These are phyloP conservation scores for Cossypha caffra DNA, from an alignment of 2,797 vertebrate genomes.

Conservation along the genomic window DNA sequence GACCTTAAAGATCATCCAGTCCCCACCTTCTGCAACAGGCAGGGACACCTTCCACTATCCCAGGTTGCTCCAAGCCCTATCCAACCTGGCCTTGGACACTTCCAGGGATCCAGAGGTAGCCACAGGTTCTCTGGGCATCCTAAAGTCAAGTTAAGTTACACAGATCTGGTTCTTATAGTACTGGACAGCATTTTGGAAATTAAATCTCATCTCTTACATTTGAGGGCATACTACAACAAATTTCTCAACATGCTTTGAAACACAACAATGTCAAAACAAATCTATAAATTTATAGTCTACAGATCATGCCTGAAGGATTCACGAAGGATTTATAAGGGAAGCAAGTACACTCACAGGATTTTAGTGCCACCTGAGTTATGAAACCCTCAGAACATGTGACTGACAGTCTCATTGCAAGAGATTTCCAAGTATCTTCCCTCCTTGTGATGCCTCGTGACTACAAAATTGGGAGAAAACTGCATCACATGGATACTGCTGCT, in stretches of 20 bases:
- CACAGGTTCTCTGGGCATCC: background rate
- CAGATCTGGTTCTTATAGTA: background rate
- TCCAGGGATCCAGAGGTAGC: background rate
- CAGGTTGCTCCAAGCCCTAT: fast-evolving
- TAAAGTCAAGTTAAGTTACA: background rate
- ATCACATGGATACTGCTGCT: background rate
- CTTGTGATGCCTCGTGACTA: background rate
- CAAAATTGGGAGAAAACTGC: background rate
- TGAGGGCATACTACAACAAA: fast-evolving
- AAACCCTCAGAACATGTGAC: background rate
- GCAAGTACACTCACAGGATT: background rate
- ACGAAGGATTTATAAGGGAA: background rate
- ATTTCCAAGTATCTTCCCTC: background rate
- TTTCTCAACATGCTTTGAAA: background rate
- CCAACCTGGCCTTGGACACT: background rate
- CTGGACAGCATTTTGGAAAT: background rate
- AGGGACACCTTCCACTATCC: background rate
- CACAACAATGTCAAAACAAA: background rate
- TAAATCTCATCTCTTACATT: background rate
- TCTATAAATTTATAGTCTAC: background rate
- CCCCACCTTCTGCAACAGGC: fast-evolving
- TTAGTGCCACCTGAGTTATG: background rate
- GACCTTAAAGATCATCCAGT: background rate
- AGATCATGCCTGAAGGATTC: background rate
- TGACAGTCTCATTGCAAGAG: background rate